A percentile compares a stretch with the other conserved stretches of the same genome.
These are phyloP conservation scores for Tragelaphus scriptus DNA, from an alignment of 2,113 vertebrate genomes.

Conservation along the genomic window DNA sequence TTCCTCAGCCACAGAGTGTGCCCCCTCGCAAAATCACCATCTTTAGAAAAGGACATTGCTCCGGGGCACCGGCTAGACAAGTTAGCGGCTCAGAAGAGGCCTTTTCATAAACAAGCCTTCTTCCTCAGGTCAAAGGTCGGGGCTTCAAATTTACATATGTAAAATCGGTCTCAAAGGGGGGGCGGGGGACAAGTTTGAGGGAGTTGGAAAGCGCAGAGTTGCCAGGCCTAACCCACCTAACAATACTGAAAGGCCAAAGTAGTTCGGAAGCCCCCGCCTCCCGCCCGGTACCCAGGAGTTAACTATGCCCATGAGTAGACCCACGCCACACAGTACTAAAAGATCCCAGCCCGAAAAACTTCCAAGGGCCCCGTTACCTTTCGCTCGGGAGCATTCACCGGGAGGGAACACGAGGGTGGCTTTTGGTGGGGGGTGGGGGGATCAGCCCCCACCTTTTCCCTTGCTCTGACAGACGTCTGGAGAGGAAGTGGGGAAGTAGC, in stretches of 20 bases:
- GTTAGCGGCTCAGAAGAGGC: not conserved
- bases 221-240: conserved; percentile 10
- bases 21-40: conserved; percentile 4
- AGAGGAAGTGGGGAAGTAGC: conserved; percentile 55
- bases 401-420: conserved; percentile 56
- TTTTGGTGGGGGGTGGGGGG: not conserved
- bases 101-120: conserved; percentile 13
- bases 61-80: not conserved
- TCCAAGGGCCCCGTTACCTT: conserved; percentile 73
- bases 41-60: not conserved
- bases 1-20: not conserved
- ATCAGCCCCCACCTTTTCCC: conserved; percentile 64
- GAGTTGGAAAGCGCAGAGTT: conserved; percentile 8
- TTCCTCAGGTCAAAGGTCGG: not conserved
- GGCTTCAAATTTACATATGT: not conserved
- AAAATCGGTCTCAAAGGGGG: not conserved
- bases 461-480: conserved; percentile 61
- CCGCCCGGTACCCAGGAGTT: not conserved
- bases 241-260: not conserved
- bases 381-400: conserved; percentile 55
- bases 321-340: conserved; percentile 1
- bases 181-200: not conserved
- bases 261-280: conserved; percentile 17
- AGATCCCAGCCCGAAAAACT: conserved; percentile 46
- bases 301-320: not conserved